Conservation (phyloP, 2,113 vertebrate genomes). For the Sebastes fasciatus region DNA sequence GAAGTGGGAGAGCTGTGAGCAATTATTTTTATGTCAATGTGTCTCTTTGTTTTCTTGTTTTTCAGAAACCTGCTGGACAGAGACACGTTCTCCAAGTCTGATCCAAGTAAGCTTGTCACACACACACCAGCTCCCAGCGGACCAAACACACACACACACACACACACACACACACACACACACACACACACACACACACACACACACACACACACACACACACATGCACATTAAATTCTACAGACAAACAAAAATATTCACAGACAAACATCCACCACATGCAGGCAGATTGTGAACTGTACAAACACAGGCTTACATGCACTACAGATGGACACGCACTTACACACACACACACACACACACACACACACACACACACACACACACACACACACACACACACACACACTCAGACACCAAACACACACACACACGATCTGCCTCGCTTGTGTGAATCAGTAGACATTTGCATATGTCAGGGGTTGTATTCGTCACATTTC, state of each 20-base stretch:
- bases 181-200: neutral
- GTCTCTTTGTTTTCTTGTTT: conserved; percentile 60
- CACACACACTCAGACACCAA: conserved; percentile 27
- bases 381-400: conserved; percentile 12
- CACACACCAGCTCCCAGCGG: conserved; percentile 6
- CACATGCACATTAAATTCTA: conserved; percentile 22
- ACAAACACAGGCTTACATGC: conserved; percentile 18
- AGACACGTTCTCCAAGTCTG: conserved; percentile 97
- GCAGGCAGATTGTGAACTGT: conserved; percentile 28
- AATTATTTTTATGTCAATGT: conserved; percentile 11
- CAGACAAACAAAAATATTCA: conserved; percentile 32
- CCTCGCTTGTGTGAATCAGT: conserved; percentile 65
- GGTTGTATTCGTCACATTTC: conserved; percentile 72
- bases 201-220: conserved; percentile 6
- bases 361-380: conserved; percentile 31
- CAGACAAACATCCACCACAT: conserved; percentile 27
- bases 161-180: neutral
- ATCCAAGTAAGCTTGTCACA: conserved; percentile 88
- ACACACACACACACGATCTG: conserved; percentile 18
- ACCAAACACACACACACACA: conserved; percentile 1
- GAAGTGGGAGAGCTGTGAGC: conserved; percentile 8
- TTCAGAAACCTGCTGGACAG: conserved; percentile 90
- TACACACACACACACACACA: conserved; percentile 29
- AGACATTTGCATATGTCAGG: conserved; percentile 79
- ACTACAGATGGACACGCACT: conserved; percentile 3